Conservation (phyloP, 1,140 invertebrate species). For the Andrena cerasifolii region DNA sequence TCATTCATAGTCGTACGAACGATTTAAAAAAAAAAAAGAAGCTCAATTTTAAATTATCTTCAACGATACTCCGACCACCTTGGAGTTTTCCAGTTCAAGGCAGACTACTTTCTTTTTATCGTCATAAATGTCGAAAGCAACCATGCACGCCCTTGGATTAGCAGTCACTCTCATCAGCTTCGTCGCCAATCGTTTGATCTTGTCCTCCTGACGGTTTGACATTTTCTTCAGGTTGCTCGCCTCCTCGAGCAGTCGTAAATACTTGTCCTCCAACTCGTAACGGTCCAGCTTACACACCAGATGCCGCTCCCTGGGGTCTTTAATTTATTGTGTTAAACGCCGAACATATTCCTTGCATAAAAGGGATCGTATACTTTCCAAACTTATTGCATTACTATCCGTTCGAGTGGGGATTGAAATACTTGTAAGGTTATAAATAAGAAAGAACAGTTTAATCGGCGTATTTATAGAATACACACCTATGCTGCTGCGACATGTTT, state of each 20-base stretch:
- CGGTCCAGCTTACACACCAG: conserved; percentile 77
- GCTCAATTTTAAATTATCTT: no score
- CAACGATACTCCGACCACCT: conserved; percentile 55
- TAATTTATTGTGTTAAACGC: conserved; percentile 10
- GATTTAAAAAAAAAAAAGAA: not conserved
- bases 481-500: conserved; percentile 67
- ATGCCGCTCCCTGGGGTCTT: conserved; percentile 79
- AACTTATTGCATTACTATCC: no score
- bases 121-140: conserved; percentile 62
- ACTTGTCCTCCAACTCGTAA: conserved; percentile 78
- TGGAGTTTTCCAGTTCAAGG: conserved; percentile 76
- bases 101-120: conserved; percentile 71
- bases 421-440: no score
- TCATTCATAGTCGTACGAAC: no score
- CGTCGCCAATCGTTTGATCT: conserved; percentile 78
- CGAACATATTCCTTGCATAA: no score
- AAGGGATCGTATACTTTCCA: no score
- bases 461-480: conserved; percentile 62
- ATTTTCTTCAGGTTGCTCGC: conserved; percentile 75
- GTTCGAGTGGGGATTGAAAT: no score
- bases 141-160: conserved; percentile 70
- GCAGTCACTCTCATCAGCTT: conserved; percentile 76
- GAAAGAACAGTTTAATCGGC: not conserved
- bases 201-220: conserved; percentile 78
- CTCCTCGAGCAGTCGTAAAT: conserved; percentile 77